A percentile compares a stretch with the other conserved stretches of the same genome.
phyloP scores from a whole-genome alignment of 2,888 invertebrate species.

The Chaitophorus viminalis region DNA sequence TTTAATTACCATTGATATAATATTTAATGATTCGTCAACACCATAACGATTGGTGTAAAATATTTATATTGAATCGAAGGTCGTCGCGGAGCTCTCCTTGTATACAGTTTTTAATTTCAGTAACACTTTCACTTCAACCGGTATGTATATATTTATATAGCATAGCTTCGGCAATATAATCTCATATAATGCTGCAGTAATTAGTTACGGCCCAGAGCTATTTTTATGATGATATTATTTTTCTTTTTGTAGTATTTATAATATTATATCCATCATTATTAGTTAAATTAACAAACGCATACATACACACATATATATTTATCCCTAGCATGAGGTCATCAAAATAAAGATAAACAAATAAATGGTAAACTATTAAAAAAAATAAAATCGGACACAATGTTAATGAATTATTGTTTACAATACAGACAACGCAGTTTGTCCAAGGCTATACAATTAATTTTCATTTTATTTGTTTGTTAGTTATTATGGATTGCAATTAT shows the following conservation, averaged over 20 bases:
- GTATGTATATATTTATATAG: no score
- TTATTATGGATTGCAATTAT: constrained; percentile 1
- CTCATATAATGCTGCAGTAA: not conserved
- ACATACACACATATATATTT: not conserved
- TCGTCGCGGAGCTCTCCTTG: not conserved
- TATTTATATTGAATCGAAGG: not conserved
- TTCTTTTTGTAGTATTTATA: not conserved
- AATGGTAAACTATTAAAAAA: not conserved
- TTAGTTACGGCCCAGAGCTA: constrained; percentile 8
- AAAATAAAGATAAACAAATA: constrained; percentile 12
- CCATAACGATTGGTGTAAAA: not conserved
- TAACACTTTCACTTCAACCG: not conserved
- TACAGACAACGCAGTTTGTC: not conserved
- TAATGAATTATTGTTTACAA: constrained; percentile 44
- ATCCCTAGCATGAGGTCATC: constrained; percentile 24
- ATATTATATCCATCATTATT: no score
- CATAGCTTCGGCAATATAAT: constrained; percentile 8
- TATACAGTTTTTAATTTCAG: constrained; percentile 4
- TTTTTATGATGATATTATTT: not conserved
- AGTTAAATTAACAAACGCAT: no score
- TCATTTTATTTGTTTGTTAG: not conserved
- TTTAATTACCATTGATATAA: no score
- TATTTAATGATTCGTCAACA: not conserved
- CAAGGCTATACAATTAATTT: constrained; percentile 31
- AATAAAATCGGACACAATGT: constrained; percentile 32